Percentiles rank a stretch among this genome's conserved stretches.
phyloP scores from a whole-genome alignment of 2,113 vertebrate species.

The Myrmophylax atrothorax region DNA sequence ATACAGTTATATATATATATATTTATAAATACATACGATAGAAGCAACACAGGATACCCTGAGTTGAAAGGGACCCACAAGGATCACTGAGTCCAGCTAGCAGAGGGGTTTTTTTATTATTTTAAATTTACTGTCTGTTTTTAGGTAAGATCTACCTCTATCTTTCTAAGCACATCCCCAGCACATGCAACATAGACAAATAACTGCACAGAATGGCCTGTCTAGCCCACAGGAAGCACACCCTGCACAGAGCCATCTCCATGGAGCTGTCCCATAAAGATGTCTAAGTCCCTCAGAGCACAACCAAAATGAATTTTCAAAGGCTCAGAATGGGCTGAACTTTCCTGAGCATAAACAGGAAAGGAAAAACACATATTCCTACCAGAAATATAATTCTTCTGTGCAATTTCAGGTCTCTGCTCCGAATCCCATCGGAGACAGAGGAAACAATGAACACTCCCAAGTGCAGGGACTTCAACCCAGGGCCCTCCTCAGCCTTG shows the following conservation, averaged over 20 bases:
- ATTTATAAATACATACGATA: neutral
- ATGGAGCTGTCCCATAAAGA: neutral
- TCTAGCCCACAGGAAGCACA: neutral
- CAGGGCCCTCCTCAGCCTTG: neutral
- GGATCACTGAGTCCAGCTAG: neutral
- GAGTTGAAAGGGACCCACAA: neutral
- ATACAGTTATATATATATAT: neutral
- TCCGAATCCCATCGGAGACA: neutral
- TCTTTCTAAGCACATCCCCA: neutral
- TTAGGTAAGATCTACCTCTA: neutral
- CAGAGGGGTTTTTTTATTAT: neutral
- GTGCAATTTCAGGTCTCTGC: neutral
- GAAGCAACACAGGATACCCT: neutral
- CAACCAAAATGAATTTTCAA: neutral
- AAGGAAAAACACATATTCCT: neutral
- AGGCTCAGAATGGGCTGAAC: neutral
- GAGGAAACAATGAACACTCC: neutral
- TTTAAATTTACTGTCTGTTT: neutral
- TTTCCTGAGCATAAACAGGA: neutral
- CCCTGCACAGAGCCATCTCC: neutral
- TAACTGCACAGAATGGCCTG: neutral
- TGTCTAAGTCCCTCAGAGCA: neutral
- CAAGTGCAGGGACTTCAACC: neutral
- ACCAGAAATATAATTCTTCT: neutral
- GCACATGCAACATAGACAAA: rapidly evolving